Evolutionary conservation across 2,113 vertebrate species (phyloP), one percentile per base, ranked within the genome.

Genomic region (Odontesthes bonariensis): DNA sequence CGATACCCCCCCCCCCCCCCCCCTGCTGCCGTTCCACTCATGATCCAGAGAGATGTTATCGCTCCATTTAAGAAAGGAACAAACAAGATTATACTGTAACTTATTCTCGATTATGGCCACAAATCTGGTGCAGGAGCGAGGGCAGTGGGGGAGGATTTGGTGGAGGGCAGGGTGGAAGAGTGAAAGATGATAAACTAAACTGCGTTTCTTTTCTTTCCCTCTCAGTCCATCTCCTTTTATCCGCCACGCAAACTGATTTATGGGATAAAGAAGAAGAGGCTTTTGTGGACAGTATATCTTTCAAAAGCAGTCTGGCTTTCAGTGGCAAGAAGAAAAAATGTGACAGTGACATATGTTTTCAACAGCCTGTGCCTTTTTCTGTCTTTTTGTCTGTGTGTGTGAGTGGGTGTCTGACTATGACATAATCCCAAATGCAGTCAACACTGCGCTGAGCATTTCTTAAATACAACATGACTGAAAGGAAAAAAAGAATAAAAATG

Each of bases 11-110:
- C 53, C 40, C 56, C 46, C 35, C 62, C 20, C 57, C 32, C 46
- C 56, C 77, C 75, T 11, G 35, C 83, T 75, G 85, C 71, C 62
- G 57, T 75, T 79, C 78, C 71, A 54, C 76, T 84, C 83, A 79
- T 88, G 84, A 91, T 91, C 89, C 73, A 20, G 73, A 73, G 77
- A 84, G 90, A 93, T 93, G 84, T 90, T 93, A 94, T 93, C 92
- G 81, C 81, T 88, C 86, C 87, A 88, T 91, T 93, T 91, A 92
- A 92, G 84, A 93, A 89, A 86, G 84, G 87, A 92, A 88, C 87
- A 93, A 89, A 88, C 86, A 88, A 89, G 92, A 94, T 92, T 89
- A 91, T 90, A 90, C 88, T 91, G 86, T 91, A 93, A 90, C 75
- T 93, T 92, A 92, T 88, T 85, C 87, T 88, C 82, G 84, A 92